Evolutionary conservation across 1,140 invertebrate species (phyloP).

Genomic region (Dryas iulia): DNA sequence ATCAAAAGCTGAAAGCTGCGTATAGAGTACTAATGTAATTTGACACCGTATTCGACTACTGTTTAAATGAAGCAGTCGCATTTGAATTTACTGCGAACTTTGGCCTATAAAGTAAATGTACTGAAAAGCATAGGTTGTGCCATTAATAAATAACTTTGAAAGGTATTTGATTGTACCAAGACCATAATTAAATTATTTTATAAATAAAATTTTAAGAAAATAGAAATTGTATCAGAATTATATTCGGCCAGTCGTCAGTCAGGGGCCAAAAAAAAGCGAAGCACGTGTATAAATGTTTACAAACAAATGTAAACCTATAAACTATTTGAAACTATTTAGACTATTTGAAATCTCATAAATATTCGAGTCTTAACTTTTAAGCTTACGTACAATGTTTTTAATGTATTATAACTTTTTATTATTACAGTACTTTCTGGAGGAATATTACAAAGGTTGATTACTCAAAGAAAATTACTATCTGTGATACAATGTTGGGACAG

Average conservation of each 20-base stretch:
- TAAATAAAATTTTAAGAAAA: too few relatives aligned
- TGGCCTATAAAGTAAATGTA: neutral
- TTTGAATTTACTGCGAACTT: neutral
- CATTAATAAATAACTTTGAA: neutral
- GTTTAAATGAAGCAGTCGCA: neutral
- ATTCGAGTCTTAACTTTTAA: too few relatives aligned
- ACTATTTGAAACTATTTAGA: too few relatives aligned
- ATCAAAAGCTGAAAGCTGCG: constrained; percentile 14
- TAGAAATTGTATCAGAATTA: too few relatives aligned
- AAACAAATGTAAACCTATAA: too few relatives aligned
- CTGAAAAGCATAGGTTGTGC: neutral
- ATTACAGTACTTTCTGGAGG: neutral
- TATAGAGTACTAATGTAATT: constrained; percentile 6
- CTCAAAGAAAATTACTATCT: neutral
- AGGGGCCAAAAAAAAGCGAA: too few relatives aligned
- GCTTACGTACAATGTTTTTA: neutral
- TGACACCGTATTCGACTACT: neutral
- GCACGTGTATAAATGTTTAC: too few relatives aligned
- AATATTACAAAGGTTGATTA: neutral
- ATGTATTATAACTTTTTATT: neutral
- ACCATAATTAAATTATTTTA: too few relatives aligned
- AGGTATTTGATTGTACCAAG: too few relatives aligned
- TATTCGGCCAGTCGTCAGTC: too few relatives aligned
- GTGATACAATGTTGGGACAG: neutral
- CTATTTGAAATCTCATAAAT: too few relatives aligned